A percentile compares a stretch with the other conserved stretches of the same genome.
phyloP scores from a whole-genome alignment of 2,113 vertebrate species.

The Emydocephalus ijimae region DNA sequence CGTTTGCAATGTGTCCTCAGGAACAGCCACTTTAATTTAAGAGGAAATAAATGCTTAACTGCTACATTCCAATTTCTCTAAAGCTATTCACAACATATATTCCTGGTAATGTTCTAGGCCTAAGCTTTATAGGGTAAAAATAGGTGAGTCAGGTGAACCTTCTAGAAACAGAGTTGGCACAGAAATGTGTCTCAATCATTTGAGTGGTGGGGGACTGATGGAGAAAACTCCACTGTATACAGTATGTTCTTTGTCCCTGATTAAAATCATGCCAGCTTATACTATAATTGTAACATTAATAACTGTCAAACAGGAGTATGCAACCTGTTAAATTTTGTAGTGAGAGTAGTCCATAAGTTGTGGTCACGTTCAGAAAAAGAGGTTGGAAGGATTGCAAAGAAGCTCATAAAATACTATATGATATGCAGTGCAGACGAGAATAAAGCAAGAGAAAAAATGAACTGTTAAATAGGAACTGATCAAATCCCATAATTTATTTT shows the following conservation, averaged over 20 bases:
- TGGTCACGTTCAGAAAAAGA: neutral
- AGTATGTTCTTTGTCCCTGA: neutral
- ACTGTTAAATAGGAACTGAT: neutral
- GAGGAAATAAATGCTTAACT: neutral
- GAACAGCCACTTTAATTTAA: neutral
- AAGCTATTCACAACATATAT: neutral
- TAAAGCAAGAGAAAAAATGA: neutral
- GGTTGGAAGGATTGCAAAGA: neutral
- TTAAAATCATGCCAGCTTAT: neutral
- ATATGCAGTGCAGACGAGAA: neutral
- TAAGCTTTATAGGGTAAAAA: neutral
- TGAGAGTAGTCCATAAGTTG: neutral
- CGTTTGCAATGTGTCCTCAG: neutral
- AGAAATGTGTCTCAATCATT: neutral
- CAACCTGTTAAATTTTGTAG: neutral
- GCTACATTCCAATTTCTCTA: no score
- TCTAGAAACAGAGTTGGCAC: neutral
- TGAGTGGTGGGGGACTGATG: neutral
- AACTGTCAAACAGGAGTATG: neutral
- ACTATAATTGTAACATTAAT: neutral
- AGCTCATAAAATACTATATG: neutral
- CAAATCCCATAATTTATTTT: neutral
- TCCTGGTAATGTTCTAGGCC: neutral
- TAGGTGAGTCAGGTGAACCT: neutral
- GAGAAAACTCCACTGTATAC: neutral